Conservation (phyloP, 2,888 invertebrate species). For the Mallateleia sp. region DNA sequence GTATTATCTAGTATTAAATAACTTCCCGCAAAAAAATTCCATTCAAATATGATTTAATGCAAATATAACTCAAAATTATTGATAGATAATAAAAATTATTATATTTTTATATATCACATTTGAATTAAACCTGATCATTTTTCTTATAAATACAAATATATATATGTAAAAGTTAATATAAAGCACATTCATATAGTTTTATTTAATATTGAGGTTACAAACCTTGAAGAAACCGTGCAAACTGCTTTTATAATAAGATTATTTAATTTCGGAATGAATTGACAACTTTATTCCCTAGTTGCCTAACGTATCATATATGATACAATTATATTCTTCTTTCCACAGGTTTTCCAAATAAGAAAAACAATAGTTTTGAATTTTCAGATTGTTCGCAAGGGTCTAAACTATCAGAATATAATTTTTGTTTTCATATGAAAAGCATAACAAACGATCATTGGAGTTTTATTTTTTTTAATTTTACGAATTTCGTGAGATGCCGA, state of each 20-base stretch:
- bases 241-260: too few species aligned
- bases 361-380: conserved; percentile 44
- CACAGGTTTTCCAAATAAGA: conserved; percentile 46
- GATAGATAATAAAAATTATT: conserved; percentile 41
- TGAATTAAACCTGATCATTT: conserved; percentile 43
- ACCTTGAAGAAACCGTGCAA: too few species aligned
- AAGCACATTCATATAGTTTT: conserved; percentile 39
- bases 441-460: conserved; percentile 44
- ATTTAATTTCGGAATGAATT: too few species aligned
- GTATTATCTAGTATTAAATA: too few species aligned
- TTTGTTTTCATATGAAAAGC: conserved; percentile 41
- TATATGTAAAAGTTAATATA: conserved; percentile 31
- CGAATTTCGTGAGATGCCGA: conserved; percentile 43
- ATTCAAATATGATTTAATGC: conserved; percentile 44
- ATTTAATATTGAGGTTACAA: too few species aligned
- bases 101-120: conserved; percentile 46
- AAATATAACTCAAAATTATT: conserved; percentile 43
- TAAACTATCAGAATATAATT: conserved; percentile 46
- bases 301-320: conserved; percentile 42
- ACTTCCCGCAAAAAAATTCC: too few species aligned
- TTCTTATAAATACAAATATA: conserved; percentile 39
- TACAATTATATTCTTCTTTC: conserved; percentile 45
- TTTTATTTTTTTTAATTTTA: conserved; percentile 36
- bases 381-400: conserved; percentile 42
- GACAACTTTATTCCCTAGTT: too few species aligned